Conservation (phyloP, 2,797 vertebrate genomes). For the Bufotes viridis region DNA sequence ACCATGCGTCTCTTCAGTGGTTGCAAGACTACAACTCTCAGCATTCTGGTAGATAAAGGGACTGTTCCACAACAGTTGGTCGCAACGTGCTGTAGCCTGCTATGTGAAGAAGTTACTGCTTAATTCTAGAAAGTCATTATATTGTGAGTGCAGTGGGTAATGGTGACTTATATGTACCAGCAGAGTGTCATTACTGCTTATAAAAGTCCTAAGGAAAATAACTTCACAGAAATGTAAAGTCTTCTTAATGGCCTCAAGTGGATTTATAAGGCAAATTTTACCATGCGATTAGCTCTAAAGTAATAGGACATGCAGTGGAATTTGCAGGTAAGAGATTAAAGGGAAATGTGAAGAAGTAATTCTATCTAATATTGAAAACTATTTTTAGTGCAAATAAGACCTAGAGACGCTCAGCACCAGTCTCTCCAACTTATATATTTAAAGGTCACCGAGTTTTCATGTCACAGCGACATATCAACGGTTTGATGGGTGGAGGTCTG, state of each 20-base stretch:
- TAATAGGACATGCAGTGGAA: constrained; percentile 25
- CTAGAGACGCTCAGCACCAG: background rate
- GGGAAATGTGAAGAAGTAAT: constrained; percentile 30
- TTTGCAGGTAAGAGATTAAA: constrained; percentile 29
- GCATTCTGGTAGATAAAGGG: background rate
- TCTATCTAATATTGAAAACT: constrained; percentile 16
- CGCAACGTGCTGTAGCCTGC: background rate
- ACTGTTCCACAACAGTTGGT: background rate
- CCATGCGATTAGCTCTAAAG: constrained; percentile 5
- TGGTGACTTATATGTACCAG: background rate
- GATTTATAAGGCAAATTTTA: constrained; percentile 16
- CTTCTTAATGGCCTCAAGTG: constrained; percentile 20
- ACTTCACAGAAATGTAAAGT: constrained; percentile 1
- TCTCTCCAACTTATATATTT: background rate
- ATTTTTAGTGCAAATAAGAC: background rate
- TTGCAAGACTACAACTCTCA: background rate
- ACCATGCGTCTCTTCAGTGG: background rate
- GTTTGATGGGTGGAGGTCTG: too few species aligned
- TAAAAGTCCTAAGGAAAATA: background rate
- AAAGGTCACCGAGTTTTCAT: background rate
- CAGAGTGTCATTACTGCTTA: constrained; percentile 42
- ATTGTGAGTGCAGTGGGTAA: constrained; percentile 8
- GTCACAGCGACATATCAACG: too few species aligned
- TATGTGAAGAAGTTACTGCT: background rate
- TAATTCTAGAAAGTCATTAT: constrained; percentile 6